phyloP scores from a whole-genome alignment of 2,113 vertebrate species.

The Tetrao urogallus region DNA sequence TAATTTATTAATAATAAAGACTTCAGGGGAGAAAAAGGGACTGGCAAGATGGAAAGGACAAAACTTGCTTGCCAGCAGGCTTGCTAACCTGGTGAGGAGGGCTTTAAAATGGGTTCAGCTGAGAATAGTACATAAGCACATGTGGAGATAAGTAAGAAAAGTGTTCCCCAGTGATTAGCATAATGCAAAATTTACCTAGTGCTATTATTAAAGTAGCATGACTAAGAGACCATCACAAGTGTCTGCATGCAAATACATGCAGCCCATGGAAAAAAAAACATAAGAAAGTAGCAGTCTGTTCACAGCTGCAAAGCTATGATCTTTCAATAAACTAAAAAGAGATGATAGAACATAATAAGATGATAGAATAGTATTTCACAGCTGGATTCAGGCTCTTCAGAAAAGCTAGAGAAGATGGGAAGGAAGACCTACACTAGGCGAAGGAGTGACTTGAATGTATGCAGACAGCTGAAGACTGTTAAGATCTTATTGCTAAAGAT shows the following conservation, averaged over 20 bases:
- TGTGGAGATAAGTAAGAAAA: neutral
- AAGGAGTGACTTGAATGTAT: neutral
- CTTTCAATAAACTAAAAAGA: neutral
- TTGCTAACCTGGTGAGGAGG: neutral
- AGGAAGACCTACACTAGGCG: neutral
- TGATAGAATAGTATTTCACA: neutral
- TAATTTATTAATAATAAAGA: neutral
- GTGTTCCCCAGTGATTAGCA: neutral
- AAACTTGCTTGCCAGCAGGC: fast-evolving
- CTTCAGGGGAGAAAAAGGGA: neutral
- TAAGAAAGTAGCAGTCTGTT: neutral
- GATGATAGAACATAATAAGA: neutral
- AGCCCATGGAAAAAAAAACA: neutral
- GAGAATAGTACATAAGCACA: neutral
- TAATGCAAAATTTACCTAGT: neutral
- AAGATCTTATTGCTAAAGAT: neutral
- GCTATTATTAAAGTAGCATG: neutral
- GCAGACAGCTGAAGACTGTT: neutral
- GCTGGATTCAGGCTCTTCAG: neutral
- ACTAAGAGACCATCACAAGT: neutral
- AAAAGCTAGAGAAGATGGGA: neutral
- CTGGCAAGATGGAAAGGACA: fast-evolving
- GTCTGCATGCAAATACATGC: neutral
- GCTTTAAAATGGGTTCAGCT: neutral
- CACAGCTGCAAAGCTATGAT: neutral